Percentiles rank a stretch among this genome's conserved stretches.
Evolutionary conservation across 1,140 invertebrate species (phyloP).

Genomic region (Leptopilina boulardi): DNA sequence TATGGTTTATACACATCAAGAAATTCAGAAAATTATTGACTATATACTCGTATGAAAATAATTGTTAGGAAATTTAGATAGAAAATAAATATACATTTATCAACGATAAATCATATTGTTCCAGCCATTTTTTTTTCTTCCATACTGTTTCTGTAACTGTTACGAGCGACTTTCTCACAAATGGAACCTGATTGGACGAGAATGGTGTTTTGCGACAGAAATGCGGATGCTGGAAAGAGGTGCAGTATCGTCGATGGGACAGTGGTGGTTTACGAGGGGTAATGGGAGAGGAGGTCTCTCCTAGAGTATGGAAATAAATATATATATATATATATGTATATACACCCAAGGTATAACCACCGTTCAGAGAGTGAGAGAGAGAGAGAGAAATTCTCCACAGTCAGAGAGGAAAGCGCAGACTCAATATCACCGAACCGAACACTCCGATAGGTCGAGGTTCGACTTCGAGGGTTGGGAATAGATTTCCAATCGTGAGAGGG

Average conservation of each 20-base stretch:
- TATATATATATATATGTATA: too few relatives aligned
- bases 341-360: conserved; percentile 38
- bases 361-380: conserved; percentile 41
- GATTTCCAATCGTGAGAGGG: conserved; percentile 76
- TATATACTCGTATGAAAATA: too few relatives aligned
- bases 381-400: conserved; percentile 21
- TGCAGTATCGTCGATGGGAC: conserved; percentile 38
- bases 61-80: too few relatives aligned
- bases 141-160: too few relatives aligned
- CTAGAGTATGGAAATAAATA: conserved; percentile 46
- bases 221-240: conserved; percentile 52
- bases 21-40: too few relatives aligned
- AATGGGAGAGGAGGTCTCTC: conserved; percentile 48
- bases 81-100: too few relatives aligned
- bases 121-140: too few relatives aligned
- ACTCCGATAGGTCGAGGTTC: conserved; percentile 77
- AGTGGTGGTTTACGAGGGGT: conserved; percentile 40
- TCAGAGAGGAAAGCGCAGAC: conserved; percentile 70
- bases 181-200: conserved; percentile 33
- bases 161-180: not conserved
- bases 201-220: conserved; percentile 40
- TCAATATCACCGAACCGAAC: conserved; percentile 76
- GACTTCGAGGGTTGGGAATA: conserved; percentile 76
- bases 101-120: too few relatives aligned
- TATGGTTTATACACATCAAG: too few relatives aligned